Base-by-base conservation (phyloP, 2,888 invertebrate species). In the Leptodirus hochenwartii region DNA sequence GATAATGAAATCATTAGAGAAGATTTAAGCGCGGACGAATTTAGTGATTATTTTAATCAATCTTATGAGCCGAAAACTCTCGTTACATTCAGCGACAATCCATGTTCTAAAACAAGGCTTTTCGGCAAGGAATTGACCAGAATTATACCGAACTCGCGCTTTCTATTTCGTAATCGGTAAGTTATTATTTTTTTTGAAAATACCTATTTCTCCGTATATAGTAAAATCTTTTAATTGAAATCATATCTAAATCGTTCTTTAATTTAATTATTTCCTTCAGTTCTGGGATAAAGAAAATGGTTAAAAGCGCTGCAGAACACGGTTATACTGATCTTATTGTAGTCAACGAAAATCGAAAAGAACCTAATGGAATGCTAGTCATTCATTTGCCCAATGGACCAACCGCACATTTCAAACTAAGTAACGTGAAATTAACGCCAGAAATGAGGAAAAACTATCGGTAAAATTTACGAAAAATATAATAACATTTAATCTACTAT, bases 381-480 rank as follows among this genome's bases (percentile, higher is more conserved):
- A 76, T 90, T 36, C 96, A 98, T 58, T 61, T 99, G 35, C 98
- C 98, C 0, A 73, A 85, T 40, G 98, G 98, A 1, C 98, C 98
- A 0, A 96, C 98, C 0, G 90, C 93, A 10, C 84, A 90, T 54
- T 99, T 96, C 53, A 80, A 85, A 50, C 53, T 99, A 12, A 87
- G 87, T 43, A 93, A 82, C 53, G 84, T 95, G 1, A 81, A 78
- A 51, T 74, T 91, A 27, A 87, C 88, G 0, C 75, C 81, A 13
- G 85, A 91, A 43, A 62, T 93, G 25, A 72, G 74, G 39, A 70
- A 72, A 37, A 70, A 68, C 46, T 74, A 78, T 46, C n/a, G n/a
- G n/a, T n/a, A n/a, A n/a, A n/a, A n/a, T n/a, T n/a, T n/a, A n/a
- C n/a, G n/a, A n/a, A n/a, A n/a, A n/a, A n/a, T n/a, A n/a, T n/a